Conservation (phyloP, 2,888 invertebrate species). For the Agriopis marginaria region DNA sequence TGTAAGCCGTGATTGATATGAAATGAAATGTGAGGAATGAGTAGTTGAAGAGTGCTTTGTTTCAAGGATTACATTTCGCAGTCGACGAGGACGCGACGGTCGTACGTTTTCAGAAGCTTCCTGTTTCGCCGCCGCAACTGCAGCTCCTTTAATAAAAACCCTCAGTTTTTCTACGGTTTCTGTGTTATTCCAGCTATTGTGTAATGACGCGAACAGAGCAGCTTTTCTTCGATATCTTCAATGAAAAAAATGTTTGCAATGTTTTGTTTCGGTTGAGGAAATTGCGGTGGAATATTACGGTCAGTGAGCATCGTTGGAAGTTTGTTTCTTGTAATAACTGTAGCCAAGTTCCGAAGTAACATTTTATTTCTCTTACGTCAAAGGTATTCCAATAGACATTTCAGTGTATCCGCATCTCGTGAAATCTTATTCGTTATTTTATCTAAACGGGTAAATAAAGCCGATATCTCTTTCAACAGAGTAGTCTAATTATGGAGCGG, state of each 20-base stretch:
- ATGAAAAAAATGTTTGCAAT: constrained; percentile 38
- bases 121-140: constrained; percentile 41
- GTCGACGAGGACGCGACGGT: constrained; percentile 47
- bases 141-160: constrained; percentile 46
- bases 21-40: constrained; percentile 85
- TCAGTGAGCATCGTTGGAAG: constrained; percentile 27
- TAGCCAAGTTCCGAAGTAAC: constrained; percentile 2
- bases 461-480: constrained; percentile 21
- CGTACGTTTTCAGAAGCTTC: constrained; percentile 51
- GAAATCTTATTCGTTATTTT: constrained; percentile 5
- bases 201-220: constrained; percentile 43
- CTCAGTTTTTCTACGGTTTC: constrained; percentile 42
- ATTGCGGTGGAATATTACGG: constrained; percentile 35
- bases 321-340: constrained; percentile 29
- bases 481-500: constrained; percentile 37
- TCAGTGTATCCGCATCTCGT: background rate
- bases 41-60: constrained; percentile 81
- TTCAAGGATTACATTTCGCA: constrained; percentile 76
- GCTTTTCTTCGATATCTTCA: constrained; percentile 39
- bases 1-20: constrained; percentile 84
- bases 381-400: background rate
- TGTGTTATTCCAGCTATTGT: constrained; percentile 38
- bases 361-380: background rate
- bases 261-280: constrained; percentile 37
- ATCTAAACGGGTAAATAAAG: constrained; percentile 13